Conservation (phyloP, 2,113 vertebrate species). For the Arenaria interpres region DNA sequence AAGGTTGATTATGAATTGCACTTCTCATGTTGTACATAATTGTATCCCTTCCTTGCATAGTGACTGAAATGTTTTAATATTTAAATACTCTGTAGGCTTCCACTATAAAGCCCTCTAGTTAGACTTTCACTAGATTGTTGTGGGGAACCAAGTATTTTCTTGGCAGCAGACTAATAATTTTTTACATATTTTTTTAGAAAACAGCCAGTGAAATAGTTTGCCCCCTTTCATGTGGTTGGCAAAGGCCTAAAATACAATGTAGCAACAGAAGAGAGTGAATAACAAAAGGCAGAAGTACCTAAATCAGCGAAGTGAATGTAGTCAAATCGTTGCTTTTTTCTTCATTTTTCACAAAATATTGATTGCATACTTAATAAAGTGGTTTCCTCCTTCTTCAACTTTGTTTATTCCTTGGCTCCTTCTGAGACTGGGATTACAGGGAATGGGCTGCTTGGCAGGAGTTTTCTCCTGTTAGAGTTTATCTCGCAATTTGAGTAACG, state of each 20-base stretch:
- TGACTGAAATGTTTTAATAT: background rate
- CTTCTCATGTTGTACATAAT: background rate
- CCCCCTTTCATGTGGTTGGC: background rate
- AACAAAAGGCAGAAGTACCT: background rate
- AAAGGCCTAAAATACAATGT: background rate
- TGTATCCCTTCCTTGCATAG: background rate
- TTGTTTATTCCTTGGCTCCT: background rate
- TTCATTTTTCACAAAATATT: background rate
- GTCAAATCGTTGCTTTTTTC: background rate
- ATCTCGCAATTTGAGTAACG: background rate
- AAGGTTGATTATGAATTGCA: background rate
- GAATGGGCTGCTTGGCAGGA: constrained; percentile 11
- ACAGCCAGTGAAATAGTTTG: background rate
- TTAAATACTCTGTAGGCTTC: background rate
- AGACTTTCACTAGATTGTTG: background rate
- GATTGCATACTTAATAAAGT: background rate
- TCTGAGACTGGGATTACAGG: background rate
- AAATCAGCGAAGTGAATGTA: background rate
- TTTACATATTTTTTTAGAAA: background rate
- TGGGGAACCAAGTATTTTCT: background rate
- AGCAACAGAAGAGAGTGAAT: background rate
- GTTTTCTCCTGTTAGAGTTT: background rate
- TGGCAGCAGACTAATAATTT: background rate
- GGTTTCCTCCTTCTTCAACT: background rate
- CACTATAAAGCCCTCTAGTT: background rate